Conservation (phyloP, 2,797 vertebrate species). For the Notolepis coatsorum region DNA sequence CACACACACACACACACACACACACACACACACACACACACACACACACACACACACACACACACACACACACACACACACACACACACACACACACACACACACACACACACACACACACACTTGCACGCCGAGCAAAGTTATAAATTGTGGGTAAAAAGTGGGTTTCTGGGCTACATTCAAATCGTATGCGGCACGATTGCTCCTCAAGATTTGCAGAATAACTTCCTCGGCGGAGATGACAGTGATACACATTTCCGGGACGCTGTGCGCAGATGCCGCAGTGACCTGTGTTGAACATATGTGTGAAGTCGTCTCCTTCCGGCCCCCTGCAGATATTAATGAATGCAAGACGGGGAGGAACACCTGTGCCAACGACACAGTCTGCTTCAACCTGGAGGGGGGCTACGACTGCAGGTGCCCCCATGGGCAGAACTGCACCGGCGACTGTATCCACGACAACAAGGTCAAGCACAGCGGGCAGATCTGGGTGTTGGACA, state of each 20-base stretch:
- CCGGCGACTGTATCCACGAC: constrained; percentile 95
- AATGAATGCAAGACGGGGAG: constrained; percentile 95
- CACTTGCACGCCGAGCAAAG: constrained; percentile 37
- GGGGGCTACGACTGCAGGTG: constrained; percentile 97
- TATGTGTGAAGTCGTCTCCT: constrained; percentile 39
- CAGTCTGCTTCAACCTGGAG: constrained; percentile 97
- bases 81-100: no score
- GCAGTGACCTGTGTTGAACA: constrained; percentile 34
- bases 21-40: no score
- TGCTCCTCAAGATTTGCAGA: constrained; percentile 10
- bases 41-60: no score
- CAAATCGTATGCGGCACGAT: constrained; percentile 13
- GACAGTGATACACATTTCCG: not conserved
- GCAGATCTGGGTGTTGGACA: constrained; percentile 98
- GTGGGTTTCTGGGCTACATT: constrained; percentile 64
- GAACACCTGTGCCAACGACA: constrained; percentile 97
- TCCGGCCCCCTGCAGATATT: constrained; percentile 85
- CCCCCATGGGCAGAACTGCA: constrained; percentile 97
- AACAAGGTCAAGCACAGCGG: constrained; percentile 95
- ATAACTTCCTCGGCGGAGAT: not conserved
- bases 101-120: no score
- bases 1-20: no score
- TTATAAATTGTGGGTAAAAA: constrained; percentile 60
- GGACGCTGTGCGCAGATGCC: not conserved
- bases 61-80: no score